Base-by-base conservation (phyloP, 2,113 vertebrate species). In the Peromyscus leucopus region DNA sequence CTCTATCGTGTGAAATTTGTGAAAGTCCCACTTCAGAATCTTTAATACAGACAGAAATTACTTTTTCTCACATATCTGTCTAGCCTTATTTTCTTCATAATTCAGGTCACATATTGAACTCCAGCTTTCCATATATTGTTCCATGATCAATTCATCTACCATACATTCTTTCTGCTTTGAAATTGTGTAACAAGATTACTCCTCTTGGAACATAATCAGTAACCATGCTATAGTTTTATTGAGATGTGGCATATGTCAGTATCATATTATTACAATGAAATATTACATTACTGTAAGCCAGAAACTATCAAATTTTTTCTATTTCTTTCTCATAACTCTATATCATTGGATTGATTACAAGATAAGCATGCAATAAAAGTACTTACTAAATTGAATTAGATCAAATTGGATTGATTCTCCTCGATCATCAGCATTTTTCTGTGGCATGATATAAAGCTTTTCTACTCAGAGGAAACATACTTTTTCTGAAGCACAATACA, bases 361-460 rank as follows among this genome's bases (percentile, higher is more conserved):
- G 84, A 95, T 94, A 97, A 96, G 75, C 87, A 97, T 91, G 86
- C 83, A 96, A 93, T 97, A 93, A 96, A 96, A 93, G 19, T 96
- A 93, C 95, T 97, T 97, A 96, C 78, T 94, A 93, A 96, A 95
- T 96, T 97, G 78, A 97, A 97, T 97, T 97, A 97, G 95, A 95
- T 94, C 72, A 94, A 96, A 92, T 94, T 93, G 83, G 31, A 96
- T 97, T 95, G 90, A 92, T 96, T 97, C 59, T 93, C 46, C 57
- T 84, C 48, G 63, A 95, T 86, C 63, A 84, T 93, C 80, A 63
- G 55, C 59, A 95, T 89, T 95, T 55, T 97, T 96, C 87, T 96
- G 87, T 85, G 67, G 48, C 89, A 96, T 90, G 61, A 87, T 96
- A 71, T 36, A 91, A 24, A 71, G 26, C 94, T 91, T 71, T 83